Conservation (phyloP, 2,888 invertebrate species). For the Volucella zonaria region DNA sequence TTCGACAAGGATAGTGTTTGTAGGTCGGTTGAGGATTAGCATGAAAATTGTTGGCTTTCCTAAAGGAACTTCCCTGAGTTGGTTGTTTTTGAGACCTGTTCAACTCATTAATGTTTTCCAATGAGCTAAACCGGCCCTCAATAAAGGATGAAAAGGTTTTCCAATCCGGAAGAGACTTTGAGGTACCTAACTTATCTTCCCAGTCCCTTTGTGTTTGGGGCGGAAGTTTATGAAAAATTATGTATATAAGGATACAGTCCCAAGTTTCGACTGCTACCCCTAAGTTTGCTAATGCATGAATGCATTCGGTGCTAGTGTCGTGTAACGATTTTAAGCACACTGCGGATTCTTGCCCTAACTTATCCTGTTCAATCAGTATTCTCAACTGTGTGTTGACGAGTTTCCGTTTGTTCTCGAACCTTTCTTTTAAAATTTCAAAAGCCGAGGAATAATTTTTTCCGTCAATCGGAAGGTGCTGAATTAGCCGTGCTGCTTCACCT, state of each 20-base stretch:
- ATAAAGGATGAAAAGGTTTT: constrained; percentile 1
- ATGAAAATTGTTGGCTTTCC: background rate
- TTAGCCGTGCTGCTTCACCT: no score
- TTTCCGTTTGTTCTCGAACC: constrained; percentile 21
- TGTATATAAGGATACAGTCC: constrained; percentile 15
- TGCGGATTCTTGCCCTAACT: constrained; percentile 18
- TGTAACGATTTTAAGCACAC: background rate
- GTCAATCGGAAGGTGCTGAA: constrained; percentile 12
- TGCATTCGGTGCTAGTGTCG: constrained; percentile 24
- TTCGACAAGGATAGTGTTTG: no score
- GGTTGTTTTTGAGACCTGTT: background rate
- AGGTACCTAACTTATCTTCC: no score
- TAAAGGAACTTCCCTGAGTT: background rate
- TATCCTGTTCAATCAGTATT: constrained; percentile 19
- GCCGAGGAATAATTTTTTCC: constrained; percentile 20
- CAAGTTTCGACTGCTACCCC: background rate
- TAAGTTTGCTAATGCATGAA: constrained; percentile 21
- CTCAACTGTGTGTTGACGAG: constrained; percentile 25
- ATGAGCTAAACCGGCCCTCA: background rate
- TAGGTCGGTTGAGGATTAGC: no score
- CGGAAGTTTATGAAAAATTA: constrained; percentile 4
- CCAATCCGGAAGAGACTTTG: background rate
- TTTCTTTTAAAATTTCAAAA: no score
- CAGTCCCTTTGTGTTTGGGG: background rate
- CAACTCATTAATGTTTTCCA: background rate